These are phyloP conservation scores for Chaetops frenatus DNA, from an alignment of 2,113 vertebrate species.

Conservation along the genomic window DNA sequence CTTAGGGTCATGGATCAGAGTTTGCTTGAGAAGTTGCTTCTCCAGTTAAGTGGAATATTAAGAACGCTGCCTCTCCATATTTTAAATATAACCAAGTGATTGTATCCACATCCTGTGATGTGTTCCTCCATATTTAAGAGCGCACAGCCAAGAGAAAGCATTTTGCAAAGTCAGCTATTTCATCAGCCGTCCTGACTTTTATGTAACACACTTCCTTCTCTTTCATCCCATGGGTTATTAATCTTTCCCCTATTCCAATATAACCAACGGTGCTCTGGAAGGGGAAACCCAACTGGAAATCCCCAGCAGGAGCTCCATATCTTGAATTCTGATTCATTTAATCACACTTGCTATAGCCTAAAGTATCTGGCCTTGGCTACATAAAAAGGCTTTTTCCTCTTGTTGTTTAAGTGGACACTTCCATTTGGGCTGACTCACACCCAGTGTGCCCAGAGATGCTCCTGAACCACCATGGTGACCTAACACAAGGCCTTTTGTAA, in stretches of 20 bases:
- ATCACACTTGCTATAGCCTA: background rate
- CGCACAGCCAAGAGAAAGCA: background rate
- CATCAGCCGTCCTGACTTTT: background rate
- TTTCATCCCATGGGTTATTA: background rate
- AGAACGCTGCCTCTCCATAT: background rate
- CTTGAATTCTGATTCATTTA: background rate
- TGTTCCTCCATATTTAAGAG: background rate
- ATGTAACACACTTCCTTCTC: background rate
- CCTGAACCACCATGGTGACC: background rate
- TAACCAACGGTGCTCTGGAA: background rate
- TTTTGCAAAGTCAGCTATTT: background rate
- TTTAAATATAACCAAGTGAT: background rate
- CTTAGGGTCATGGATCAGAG: background rate
- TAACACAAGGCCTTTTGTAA: background rate
- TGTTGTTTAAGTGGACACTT: background rate
- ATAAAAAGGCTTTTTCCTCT: background rate
- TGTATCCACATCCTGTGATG: background rate
- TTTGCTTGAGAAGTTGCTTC: background rate
- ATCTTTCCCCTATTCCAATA: fast-evolving
- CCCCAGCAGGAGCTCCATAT: background rate
- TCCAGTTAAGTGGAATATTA: background rate
- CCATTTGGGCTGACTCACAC: background rate
- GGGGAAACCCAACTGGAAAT: conserved; percentile 33
- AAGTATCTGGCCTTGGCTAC: background rate
- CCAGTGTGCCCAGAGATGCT: fast-evolving